Percentiles rank a stretch among this genome's conserved stretches.
Evolutionary conservation across 2,797 vertebrate species (phyloP).

Genomic region (Echeneis naucrates): DNA sequence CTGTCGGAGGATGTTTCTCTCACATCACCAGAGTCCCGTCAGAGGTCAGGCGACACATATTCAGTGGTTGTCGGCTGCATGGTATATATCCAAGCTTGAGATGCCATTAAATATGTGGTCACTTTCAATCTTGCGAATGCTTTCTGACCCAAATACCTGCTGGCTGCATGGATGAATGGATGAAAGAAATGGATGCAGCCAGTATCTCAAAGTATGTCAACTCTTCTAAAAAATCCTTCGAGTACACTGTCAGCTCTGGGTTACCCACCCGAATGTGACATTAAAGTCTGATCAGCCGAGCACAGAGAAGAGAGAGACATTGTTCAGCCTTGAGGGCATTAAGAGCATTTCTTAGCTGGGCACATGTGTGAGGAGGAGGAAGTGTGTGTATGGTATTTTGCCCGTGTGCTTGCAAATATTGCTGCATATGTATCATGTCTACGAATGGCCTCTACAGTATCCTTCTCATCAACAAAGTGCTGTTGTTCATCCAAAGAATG

Average conservation of each 20-base stretch:
- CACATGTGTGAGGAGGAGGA: slow-evolving; percentile 24
- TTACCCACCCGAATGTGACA: neutral
- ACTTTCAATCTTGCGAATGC: slow-evolving; percentile 20
- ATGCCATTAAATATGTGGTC: slow-evolving; percentile 9
- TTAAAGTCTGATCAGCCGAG: slow-evolving; percentile 37
- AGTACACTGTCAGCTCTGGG: slow-evolving; percentile 12
- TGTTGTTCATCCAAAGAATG: slow-evolving; percentile 58
- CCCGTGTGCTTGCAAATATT: slow-evolving; percentile 42
- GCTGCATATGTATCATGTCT: slow-evolving; percentile 30
- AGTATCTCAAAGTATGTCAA: neutral
- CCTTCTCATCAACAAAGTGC: slow-evolving; percentile 41
- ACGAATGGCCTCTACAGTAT: slow-evolving; percentile 35
- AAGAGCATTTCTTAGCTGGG: slow-evolving; percentile 34
- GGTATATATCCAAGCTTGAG: slow-evolving; percentile 3
- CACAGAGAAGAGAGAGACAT: slow-evolving; percentile 35
- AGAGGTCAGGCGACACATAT: slow-evolving; percentile 17
- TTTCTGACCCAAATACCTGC: slow-evolving; percentile 58
- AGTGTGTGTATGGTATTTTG: slow-evolving; percentile 39
- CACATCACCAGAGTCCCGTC: slow-evolving; percentile 8
- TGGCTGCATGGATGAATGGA: slow-evolving; percentile 21
- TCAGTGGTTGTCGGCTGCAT: slow-evolving; percentile 28
- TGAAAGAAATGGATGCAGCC: slow-evolving; percentile 8
- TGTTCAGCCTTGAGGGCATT: slow-evolving; percentile 43
- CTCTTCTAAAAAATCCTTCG: neutral
- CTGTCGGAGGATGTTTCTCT: slow-evolving; percentile 5